These are phyloP conservation scores for Anas georgica DNA, from an alignment of 2,797 vertebrate genomes.

Conservation along the genomic window DNA sequence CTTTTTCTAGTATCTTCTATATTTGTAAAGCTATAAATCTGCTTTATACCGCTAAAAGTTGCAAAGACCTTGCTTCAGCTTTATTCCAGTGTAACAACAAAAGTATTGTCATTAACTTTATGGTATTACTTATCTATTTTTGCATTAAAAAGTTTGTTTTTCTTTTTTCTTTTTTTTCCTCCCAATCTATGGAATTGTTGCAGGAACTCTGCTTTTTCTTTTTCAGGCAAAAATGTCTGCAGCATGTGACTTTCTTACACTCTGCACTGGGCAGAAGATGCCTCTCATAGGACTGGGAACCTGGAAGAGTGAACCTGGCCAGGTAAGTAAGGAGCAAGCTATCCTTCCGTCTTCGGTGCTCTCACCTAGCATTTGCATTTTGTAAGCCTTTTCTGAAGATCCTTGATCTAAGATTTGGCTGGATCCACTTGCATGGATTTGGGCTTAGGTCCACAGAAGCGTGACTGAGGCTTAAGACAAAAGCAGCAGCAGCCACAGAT, in stretches of 20 bases:
- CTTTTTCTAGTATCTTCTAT: background rate
- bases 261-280: conserved; percentile 93
- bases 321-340: conserved; percentile 78
- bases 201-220: background rate
- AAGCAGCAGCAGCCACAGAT: background rate
- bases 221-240: conserved; percentile 83
- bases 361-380: background rate
- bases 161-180: background rate
- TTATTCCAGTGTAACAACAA: background rate
- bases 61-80: background rate
- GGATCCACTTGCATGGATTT: background rate
- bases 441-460: background rate
- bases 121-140: background rate
- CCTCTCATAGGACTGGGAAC: conserved; percentile 94
- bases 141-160: background rate
- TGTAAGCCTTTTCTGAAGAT: background rate
- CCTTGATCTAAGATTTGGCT: background rate
- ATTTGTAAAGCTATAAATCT: background rate
- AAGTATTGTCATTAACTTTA: background rate
- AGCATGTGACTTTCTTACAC: conserved; percentile 73
- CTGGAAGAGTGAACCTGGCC: conserved; percentile 93
- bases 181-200: background rate
- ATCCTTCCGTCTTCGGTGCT: background rate
- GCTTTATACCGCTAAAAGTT: background rate
- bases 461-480: background rate